Base-by-base conservation (phyloP, 2,888 invertebrate species). In the Lapara coniferarum region DNA sequence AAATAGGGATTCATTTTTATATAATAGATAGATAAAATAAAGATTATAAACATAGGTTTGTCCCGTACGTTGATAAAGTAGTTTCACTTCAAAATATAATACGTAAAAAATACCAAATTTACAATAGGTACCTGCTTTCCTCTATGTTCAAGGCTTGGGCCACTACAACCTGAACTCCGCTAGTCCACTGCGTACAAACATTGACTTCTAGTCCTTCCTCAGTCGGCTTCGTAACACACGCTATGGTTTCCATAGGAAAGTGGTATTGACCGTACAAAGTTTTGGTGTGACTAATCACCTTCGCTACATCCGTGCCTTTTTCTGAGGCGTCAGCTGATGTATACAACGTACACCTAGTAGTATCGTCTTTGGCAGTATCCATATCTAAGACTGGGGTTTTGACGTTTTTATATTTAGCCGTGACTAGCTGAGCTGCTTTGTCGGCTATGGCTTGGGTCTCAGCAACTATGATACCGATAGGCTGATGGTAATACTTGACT, bases 191-290 rank as follows among this genome's bases (percentile, higher is more conserved):
- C 0, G 95, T 89, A 0, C 95, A 79, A 1, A 95, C 86, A 79
- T 93, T 94, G 2, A 97, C 94, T 70, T 96, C 95, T 73, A 96
- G 83, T 1, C 96, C 96, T 80, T 96, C 96, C 80, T 97, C 97
- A 7, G 89, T 91, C 0, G 97, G 97, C n/a, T 95, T 83, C 19
- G 95, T 95, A 0, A 95, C 89, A 77, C 95, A 95, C 1, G 91
- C 92, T 67, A 96, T 94, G 0, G 95, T 95, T 84, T 97, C 97
- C 95, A 97, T 96, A 13, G 95, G 94, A 76, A 95, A 96, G 83
- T 97, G 97, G 79, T 96, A 96, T 79, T 97, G 97, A 14, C 91
- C 83, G 44, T 94, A 95, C 71, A 94, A 85, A 57, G 92, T 86
- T 67, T 94, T 90, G 0, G 81, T 88, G 0, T 96, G 96, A 73